phyloP scores from a whole-genome alignment of 2,888 invertebrate genomes.

The Palloptera scutellata region DNA sequence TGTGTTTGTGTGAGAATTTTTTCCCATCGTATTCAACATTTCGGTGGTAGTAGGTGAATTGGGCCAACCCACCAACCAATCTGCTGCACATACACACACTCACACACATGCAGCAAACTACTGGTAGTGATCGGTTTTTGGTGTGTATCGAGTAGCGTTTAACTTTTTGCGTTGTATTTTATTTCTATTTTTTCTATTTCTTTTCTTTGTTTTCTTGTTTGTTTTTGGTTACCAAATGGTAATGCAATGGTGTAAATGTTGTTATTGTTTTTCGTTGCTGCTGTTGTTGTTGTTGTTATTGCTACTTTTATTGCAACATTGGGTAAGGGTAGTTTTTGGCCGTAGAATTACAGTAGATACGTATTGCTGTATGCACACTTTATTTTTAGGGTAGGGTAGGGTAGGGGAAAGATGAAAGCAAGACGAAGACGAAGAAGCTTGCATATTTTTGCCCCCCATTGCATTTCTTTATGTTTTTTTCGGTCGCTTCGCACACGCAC shows the following conservation, averaged over 20 bases:
- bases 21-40: constrained; percentile 15
- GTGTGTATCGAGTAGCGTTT: constrained; percentile 33
- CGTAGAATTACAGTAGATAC: not conserved
- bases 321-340: constrained; percentile 17
- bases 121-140: constrained; percentile 34
- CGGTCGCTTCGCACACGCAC: constrained; percentile 2
- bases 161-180: constrained; percentile 32
- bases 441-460: not conserved
- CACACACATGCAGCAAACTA: constrained; percentile 6
- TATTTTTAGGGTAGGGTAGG: constrained; percentile 13
- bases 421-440: not conserved
- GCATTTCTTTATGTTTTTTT: constrained; percentile 3
- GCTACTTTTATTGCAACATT: not conserved
- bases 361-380: constrained; percentile 1
- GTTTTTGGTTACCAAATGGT: constrained; percentile 23
- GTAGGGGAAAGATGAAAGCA: constrained; percentile 24
- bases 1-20: constrained; percentile 9
- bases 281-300: constrained; percentile 8
- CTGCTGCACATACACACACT: constrained; percentile 9
- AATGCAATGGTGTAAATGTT: constrained; percentile 8
- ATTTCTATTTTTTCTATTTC: constrained; percentile 10
- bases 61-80: constrained; percentile 24
- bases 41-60: constrained; percentile 25
- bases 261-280: constrained; percentile 1
- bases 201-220: constrained; percentile 1